Base-by-base conservation (phyloP, 2,888 invertebrate species). In the Oscheius myriophilus region DNA sequence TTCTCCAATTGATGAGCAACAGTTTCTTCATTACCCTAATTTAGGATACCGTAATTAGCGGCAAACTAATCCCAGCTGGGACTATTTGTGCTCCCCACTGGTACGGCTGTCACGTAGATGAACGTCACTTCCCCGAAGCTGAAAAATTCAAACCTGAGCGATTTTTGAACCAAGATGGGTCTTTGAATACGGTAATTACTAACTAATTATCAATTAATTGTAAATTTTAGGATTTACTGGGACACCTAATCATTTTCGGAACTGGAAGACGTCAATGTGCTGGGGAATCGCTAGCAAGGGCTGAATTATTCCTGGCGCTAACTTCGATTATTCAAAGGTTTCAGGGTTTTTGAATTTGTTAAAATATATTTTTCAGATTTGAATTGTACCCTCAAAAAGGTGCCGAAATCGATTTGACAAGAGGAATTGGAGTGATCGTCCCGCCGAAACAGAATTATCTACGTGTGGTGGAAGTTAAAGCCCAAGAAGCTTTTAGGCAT, bases 121-220 rank as follows among this genome's bases (percentile, higher is more conserved):
- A 77, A 21, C 25, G 62, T 14, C 67, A 63, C 1, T 81, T 80
- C 55, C 62, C 72, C 2, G 70, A 76, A 7, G 71, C 76, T 4
- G 39, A 70, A 1, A 61, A 45, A 16, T 78, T 81, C 62, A 66
- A 70, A 0, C 81, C 81, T 7, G 73, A 72, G 2, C 55, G 80
- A 63, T 80, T 75, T 64, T 59, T 81, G 9, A 55, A 68, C 18
- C 54, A 65, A 0, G 80, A 78, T 54, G 73, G 74, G 14, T 69
- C 74, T 1, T 42, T 71, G 6, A 70, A 75, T 23, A 76, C 73
- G 58, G 75, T 75, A 21, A 23, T 16, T 33, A 18, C 3, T 4
- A 2, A n/a, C 2, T n/a, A 18, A 23, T 11, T 18, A 16, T 51
- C 12, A 7, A 12, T 39, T 11, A n/a, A n/a, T n/a, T n/a, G n/a